Evolutionary conservation across 2,113 vertebrate genomes (phyloP), one percentile per base, ranked within the genome.

Genomic region (Myanophis thanlyinensis): DNA sequence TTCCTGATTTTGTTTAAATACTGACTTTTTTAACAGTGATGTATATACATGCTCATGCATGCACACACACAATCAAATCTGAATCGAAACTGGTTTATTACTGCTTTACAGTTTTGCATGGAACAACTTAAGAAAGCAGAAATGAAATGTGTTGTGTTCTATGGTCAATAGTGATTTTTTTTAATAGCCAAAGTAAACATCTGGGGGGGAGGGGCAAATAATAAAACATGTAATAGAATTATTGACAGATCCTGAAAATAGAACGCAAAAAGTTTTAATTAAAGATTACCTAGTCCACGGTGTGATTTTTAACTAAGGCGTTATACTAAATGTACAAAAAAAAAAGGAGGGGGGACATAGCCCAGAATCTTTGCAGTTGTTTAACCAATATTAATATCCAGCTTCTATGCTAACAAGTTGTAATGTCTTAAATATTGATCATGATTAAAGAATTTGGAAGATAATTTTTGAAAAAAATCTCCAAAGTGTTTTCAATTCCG

Each of bases 291-390:
- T 85, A 62, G 93, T 94, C 84, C 35, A 94, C 90, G 94, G 30
- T 12, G 4, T 11, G 85, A 93, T 93, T 93, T 49, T 94, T 93
- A 93, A 93, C 27, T 13, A 13, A 96, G 93, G 93, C 88, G 90
- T 94, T 95, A n/a, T 93, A 90, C 85, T 89, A 80, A 92, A 93
- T 47, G 91, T 91, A 93, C 93, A 40, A 92, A 88, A 89, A 92
- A 56, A 52, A 51, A 51, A 0, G 49, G 3, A 95, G 49, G 84
- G 54, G 30, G 62, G 1, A 93, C 0, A 49, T 59, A 92, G 80
- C 87, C 94, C 89, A 94, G 49, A 18, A 95, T 80, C 88, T 93
- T 93, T 86, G 88, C 94, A 95, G 91, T 92, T 94, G 90, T 88
- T 95, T 91, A 84, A 88, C 89, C 91, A 95, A 92, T 89, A 94